These are phyloP conservation scores for Hippocampus barbouri DNA, from an alignment of 2,113 vertebrate species.

Conservation along the genomic window DNA sequence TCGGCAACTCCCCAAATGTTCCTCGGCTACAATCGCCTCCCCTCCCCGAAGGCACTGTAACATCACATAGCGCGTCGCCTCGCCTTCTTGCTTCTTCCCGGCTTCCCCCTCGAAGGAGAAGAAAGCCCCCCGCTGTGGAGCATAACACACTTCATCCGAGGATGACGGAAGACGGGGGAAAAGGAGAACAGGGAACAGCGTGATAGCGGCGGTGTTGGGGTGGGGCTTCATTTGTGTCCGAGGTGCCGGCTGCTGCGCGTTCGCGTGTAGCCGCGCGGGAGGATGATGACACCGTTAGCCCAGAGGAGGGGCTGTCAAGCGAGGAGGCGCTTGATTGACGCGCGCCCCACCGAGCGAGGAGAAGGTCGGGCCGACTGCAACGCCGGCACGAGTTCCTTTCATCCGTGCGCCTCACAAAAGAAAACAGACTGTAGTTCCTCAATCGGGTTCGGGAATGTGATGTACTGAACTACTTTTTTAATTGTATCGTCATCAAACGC, in stretches of 20 bases:
- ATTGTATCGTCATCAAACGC: no score
- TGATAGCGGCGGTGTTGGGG: not conserved
- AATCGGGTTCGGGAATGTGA: no score
- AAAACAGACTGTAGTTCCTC: constrained; percentile 15
- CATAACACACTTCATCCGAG: constrained; percentile 66
- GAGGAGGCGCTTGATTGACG: constrained; percentile 56
- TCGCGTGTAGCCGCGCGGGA: constrained; percentile 44
- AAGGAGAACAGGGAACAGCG: constrained; percentile 44
- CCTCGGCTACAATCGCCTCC: constrained; percentile 69
- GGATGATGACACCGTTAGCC: constrained; percentile 59
- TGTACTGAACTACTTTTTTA: no score
- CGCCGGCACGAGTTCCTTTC: constrained; percentile 47
- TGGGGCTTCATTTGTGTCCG: constrained; percentile 62
- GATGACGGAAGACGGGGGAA: constrained; percentile 58
- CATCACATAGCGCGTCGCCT: constrained; percentile 64
- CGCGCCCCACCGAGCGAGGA: constrained; percentile 45
- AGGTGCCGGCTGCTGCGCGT: constrained; percentile 54
- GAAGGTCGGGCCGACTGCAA: constrained; percentile 56
- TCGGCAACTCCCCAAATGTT: constrained; percentile 49
- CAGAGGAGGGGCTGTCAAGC: constrained; percentile 47
- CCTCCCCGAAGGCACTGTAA: constrained; percentile 68
- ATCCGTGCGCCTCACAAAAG: constrained; percentile 30
- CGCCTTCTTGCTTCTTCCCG: constrained; percentile 54
- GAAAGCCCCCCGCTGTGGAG: constrained; percentile 69
- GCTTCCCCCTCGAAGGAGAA: constrained; percentile 67